Evolutionary conservation across 1,140 invertebrate genomes (phyloP), one percentile per base, ranked within the genome.

Genomic region (Drosophila ogumai): DNA sequence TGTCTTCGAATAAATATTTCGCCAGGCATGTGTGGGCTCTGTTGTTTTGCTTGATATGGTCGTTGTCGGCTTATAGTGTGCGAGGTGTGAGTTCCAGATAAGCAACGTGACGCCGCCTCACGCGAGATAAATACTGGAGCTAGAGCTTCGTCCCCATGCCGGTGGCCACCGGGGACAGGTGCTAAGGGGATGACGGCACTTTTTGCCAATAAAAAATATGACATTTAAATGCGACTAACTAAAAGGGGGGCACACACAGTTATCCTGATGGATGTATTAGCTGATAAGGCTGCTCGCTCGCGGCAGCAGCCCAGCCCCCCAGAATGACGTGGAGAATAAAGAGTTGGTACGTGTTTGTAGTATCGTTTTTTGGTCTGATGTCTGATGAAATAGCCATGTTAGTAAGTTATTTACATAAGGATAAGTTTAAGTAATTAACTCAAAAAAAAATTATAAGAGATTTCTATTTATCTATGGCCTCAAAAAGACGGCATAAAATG

Each of bases 21-120:
- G 32, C 36, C 32, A 13, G 47, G 40, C 55, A 15, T 43, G 41
- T 47, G 56, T 75, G 58, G 22, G 71, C 15, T 10, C 47, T 69
- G 47, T 75, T 65, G 67, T 73, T 79, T 79, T 60, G 75, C 75
- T 65, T 58, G 66, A 78, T 65, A 79, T 66, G 68, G 34, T 40
- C 34, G 63, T 28, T 6, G 41, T 17, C 13, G 17, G 41, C 34
- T 25, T 34, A 34, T 56, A 65, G 69, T 66, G 54, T 52, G 52
- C 32, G 54, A 66, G 68, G 74, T 76, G 60, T 59, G 58, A 77
- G 78, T 86, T 81, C 36, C 74, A 75, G 82, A 86, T 86, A 86
- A 86, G 74, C 82, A 86, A 75, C 69, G 82, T 86, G 82, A 86
- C 78, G 78, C 73, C 78, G 82, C 46, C 78, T 85, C 82, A 86